A percentile compares a stretch with the other conserved stretches of the same genome.
Conservation (phyloP, 2,888 invertebrate genomes). For the Pediacus dermestoides region DNA sequence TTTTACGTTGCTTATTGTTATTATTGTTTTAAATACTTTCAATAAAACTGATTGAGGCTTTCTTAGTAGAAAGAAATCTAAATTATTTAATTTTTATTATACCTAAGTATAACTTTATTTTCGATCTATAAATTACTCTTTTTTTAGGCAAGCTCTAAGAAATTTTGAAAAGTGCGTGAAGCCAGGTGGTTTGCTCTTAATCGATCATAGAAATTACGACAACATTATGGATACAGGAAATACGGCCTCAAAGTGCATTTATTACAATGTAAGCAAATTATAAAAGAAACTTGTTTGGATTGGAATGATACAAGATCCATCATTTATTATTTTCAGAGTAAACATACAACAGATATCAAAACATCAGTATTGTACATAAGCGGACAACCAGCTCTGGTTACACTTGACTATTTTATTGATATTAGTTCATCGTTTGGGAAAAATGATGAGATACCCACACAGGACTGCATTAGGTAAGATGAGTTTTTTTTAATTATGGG, state of each 20-base stretch:
- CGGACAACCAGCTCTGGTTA: conserved; percentile 72
- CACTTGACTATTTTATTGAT: conserved; percentile 77
- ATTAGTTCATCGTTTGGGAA: conserved; percentile 44
- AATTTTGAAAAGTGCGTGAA: conserved; percentile 82
- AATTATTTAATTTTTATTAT: too few species aligned
- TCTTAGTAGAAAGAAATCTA: too few species aligned
- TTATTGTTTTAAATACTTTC: too few species aligned
- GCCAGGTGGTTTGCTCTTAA: conserved; percentile 78
- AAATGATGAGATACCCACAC: conserved; percentile 24
- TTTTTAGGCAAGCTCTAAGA: conserved; percentile 61
- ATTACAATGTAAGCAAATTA: conserved; percentile 73
- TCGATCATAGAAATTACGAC: conserved; percentile 86
- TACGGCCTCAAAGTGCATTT: conserved; percentile 80
- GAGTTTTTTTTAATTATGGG: conserved; percentile 1
- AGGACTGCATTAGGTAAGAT: conserved; percentile 36
- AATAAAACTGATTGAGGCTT: too few species aligned
- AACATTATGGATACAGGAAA: conserved; percentile 70
- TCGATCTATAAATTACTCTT: too few species aligned
- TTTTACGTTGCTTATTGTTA: too few species aligned
- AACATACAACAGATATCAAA: conserved; percentile 77
- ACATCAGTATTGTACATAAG: conserved; percentile 79
- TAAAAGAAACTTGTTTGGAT: too few species aligned
- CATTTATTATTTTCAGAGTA: conserved; percentile 29
- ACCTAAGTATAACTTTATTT: neutral
- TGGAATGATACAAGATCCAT: neutral